Evolutionary conservation across 1,140 invertebrate species (phyloP).

Genomic region (Drosophila bifasciata): DNA sequence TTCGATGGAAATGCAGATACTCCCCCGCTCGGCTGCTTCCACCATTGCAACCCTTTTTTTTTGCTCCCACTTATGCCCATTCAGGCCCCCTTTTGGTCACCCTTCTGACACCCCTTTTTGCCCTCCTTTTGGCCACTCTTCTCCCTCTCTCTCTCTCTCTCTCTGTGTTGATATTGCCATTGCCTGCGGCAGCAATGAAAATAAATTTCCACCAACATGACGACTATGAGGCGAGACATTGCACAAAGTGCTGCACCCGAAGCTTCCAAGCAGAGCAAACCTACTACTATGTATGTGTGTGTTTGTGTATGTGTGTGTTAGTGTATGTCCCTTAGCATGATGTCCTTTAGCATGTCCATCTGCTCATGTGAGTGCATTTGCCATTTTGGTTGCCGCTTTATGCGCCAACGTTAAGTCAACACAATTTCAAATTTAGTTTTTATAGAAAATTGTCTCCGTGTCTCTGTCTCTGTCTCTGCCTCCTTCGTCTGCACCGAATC

Average conservation of each 20-base stretch:
- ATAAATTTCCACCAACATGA: slow-evolving; percentile 80
- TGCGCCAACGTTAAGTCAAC: slow-evolving; percentile 79
- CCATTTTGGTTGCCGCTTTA: slow-evolving; percentile 72
- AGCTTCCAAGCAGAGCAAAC: slow-evolving; percentile 3
- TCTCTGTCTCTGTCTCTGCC: slow-evolving; percentile 2
- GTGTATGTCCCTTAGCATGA: slow-evolving; percentile 38
- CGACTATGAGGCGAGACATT: slow-evolving; percentile 78
- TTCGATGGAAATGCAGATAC: slow-evolving; percentile 19
- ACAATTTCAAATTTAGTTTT: slow-evolving; percentile 81
- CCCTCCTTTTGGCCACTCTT: background rate
- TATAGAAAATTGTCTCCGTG: slow-evolving; percentile 74
- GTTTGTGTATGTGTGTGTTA: slow-evolving; percentile 20
- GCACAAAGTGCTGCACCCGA: slow-evolving; percentile 73
- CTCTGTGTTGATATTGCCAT: slow-evolving; percentile 53
- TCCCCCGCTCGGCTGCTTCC: too few species aligned
- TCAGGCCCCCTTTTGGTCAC: background rate
- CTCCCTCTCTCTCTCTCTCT: slow-evolving; percentile 5
- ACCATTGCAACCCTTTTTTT: background rate
- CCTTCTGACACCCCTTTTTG: background rate
- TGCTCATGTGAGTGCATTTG: slow-evolving; percentile 72
- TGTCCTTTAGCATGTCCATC: slow-evolving; percentile 54
- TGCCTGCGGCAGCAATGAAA: slow-evolving; percentile 81
- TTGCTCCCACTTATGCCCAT: background rate
- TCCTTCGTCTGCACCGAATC: too few species aligned
- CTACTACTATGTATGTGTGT: slow-evolving; percentile 6